phyloP scores from a whole-genome alignment of 1,140 invertebrate species.

The Bombus consobrinus region DNA sequence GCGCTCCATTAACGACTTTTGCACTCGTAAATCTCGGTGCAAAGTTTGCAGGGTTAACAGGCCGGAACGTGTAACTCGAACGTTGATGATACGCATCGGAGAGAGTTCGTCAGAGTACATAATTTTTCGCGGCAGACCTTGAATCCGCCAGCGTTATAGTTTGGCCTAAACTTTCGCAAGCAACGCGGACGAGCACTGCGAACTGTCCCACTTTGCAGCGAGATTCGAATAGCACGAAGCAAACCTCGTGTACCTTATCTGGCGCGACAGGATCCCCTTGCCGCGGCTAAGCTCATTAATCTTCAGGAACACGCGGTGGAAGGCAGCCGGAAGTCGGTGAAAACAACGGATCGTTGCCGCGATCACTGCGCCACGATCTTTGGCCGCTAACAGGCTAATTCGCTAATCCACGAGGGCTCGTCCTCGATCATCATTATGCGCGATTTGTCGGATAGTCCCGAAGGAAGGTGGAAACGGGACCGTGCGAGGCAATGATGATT shows the following conservation, averaged over 20 bases:
- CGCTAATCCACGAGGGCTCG: constrained; percentile 34
- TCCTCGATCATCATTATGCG: constrained; percentile 50
- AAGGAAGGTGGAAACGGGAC: not conserved
- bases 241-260: not conserved
- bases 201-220: not conserved
- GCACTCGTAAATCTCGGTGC: not conserved
- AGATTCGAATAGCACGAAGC: not conserved
- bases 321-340: constrained; percentile 8
- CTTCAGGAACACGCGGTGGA: not conserved
- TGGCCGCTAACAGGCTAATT: constrained; percentile 21
- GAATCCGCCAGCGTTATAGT: not conserved
- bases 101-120: not conserved
- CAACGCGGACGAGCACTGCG: too few relatives aligned
- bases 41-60: not conserved
- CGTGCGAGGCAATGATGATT: constrained; percentile 56
- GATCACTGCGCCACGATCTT: constrained; percentile 17
- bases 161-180: not conserved
- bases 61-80: too few relatives aligned
- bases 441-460: constrained; percentile 35
- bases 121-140: not conserved
- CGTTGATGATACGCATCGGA: not conserved
- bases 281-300: constrained; percentile 18
- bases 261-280: not conserved
- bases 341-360: constrained; percentile 1
- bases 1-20: too few relatives aligned